Conservation (phyloP, 53 echinoderm and acorn worm species). For the Arbacia lixula region DNA sequence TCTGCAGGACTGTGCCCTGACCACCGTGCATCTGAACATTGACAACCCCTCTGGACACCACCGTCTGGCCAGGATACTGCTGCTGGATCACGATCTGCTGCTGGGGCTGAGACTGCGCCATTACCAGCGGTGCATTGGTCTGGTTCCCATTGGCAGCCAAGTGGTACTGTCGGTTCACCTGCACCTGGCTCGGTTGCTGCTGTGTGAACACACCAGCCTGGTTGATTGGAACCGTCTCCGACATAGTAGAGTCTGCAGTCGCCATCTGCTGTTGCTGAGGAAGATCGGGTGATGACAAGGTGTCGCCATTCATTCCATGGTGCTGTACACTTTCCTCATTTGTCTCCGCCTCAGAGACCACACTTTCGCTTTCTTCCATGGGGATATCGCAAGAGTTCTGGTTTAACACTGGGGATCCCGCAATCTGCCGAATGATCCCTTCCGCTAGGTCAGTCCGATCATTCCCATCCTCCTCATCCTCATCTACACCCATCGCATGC, state of each 20-base stretch:
- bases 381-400: slow-evolving; percentile 25
- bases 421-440: slow-evolving; percentile 49
- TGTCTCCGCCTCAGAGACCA: slow-evolving; percentile 29
- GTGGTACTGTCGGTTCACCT: slow-evolving; percentile 15
- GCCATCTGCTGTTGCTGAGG: slow-evolving; percentile 32
- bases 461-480: slow-evolving; percentile 33
- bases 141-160: neutral
- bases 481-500: slow-evolving; percentile 64
- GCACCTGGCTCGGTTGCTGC: slow-evolving; percentile 21
- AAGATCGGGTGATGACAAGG: neutral
- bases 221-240: neutral
- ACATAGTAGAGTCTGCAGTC: neutral
- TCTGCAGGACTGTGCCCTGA: slow-evolving; percentile 59
- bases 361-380: slow-evolving; percentile 26
- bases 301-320: slow-evolving; percentile 19
- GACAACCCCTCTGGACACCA: slow-evolving; percentile 41
- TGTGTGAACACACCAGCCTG: slow-evolving; percentile 33
- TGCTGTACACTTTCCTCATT: slow-evolving; percentile 43
- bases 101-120: slow-evolving; percentile 59
- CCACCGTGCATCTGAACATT: slow-evolving; percentile 49
- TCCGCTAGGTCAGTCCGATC: slow-evolving; percentile 50
- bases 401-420: slow-evolving; percentile 50
- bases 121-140: neutral
- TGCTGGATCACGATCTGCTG: slow-evolving; percentile 58
- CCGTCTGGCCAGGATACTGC: slow-evolving; percentile 18